Base-by-base conservation (phyloP, 2,797 vertebrate species). In the Ceyx erithaca region DNA sequence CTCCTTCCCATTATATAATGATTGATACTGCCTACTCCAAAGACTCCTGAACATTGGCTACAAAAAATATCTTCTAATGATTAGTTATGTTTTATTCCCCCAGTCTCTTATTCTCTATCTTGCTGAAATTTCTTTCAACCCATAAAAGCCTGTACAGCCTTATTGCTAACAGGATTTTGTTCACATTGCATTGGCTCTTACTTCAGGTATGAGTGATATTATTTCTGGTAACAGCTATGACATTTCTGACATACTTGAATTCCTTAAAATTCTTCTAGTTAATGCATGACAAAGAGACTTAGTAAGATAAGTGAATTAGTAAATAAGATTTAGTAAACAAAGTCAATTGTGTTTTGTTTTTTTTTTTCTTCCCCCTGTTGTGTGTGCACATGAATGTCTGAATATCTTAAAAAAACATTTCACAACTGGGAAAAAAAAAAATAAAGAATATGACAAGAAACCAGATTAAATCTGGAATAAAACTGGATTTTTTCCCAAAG, bases 311-410 rank as follows among this genome's bases (percentile, higher is more conserved):
- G 11, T 37, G 35, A 37, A 37, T 12, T 37, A 37, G 35, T 10
- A 37, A 37, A 17, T 55, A 7, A 85, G 5, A 59, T 3, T 66
- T 54, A 25, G 2, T 46, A 66, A 77, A 10, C 12, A 49, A 85
- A 91, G 10, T 23, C 10, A 69, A 19, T 26, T 59, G 31, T 22
- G 20, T 49, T 84, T 40, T 6, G 13, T 6, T 40, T 40, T 71
- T 9, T 5, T 7, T 37, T 62, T 52, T 66, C 67, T 26, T 0
- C 6, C 37, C 8, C 33, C 8, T 12, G n/a, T 11, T 0, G 4
- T 23, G 9, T 51, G 1, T 81, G 21, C 17, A 55, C 7, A 9
- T 6, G 10, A 62, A 78, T 22, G 1, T n/a, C 26, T 43, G 35
- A 78, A 30, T 54, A 71, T 2, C 12, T 72, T 55, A 80, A 63